Evolutionary conservation across 2,888 invertebrate genomes (phyloP).

Genomic region (Oeneis ivallda): DNA sequence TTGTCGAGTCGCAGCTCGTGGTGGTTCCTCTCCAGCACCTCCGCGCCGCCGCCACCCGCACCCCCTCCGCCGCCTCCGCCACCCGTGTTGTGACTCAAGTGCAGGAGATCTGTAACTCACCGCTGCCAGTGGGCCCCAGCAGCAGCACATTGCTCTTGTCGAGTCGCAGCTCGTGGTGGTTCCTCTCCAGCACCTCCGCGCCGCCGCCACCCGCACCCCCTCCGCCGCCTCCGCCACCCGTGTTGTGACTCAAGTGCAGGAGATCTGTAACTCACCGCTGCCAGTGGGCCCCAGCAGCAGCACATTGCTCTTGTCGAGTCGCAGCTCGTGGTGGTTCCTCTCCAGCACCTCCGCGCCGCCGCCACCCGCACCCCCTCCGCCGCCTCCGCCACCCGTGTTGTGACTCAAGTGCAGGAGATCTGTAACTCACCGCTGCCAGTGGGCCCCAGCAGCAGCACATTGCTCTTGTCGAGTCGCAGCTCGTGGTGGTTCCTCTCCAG

Average conservation of each 20-base stretch:
- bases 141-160: conserved; percentile 98
- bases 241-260: too few species aligned
- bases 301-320: conserved; percentile 98
- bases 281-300: conserved; percentile 98
- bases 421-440: conserved; percentile 93
- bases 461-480: conserved; percentile 95
- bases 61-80: too few species aligned
- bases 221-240: too few species aligned
- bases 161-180: conserved; percentile 90
- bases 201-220: conserved; percentile 68
- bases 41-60: conserved; percentile 82
- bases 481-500: conserved; percentile 91
- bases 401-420: too few species aligned
- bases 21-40: conserved; percentile 90
- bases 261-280: conserved; percentile 88
- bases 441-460: conserved; percentile 97
- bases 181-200: conserved; percentile 91
- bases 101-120: conserved; percentile 76
- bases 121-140: conserved; percentile 98
- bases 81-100: too few species aligned
- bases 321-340: conserved; percentile 89
- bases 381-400: too few species aligned
- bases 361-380: conserved; percentile 15
- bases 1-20: conserved; percentile 95
- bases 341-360: conserved; percentile 91